These are phyloP conservation scores for Orestias chungarensis DNA, from an alignment of 2,797 vertebrate species.

Conservation along the genomic window DNA sequence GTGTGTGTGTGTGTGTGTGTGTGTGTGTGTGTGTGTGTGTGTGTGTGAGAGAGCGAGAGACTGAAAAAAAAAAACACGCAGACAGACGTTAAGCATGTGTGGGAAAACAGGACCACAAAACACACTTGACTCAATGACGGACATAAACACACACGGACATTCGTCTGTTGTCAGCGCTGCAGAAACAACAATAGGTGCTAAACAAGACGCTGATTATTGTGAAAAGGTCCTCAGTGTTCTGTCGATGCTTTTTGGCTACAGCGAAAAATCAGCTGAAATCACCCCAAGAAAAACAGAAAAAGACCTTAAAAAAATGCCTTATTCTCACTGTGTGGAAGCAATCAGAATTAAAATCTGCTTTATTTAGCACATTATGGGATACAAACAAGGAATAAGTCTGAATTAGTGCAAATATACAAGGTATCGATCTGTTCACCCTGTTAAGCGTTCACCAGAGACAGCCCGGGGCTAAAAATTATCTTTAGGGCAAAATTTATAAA, in stretches of 20 bases:
- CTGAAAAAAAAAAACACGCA: not conserved
- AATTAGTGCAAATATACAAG: too few relatives aligned
- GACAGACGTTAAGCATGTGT: constrained; percentile 35
- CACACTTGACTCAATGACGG: constrained; percentile 16
- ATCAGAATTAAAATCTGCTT: not conserved
- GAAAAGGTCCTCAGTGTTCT: not conserved
- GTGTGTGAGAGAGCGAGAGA: not conserved
- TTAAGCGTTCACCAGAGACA: too few relatives aligned
- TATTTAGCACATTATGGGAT: not conserved
- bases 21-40: not conserved
- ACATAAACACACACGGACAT: constrained; percentile 12
- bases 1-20: too few relatives aligned
- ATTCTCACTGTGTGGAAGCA: not conserved
- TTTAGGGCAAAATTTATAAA: too few relatives aligned
- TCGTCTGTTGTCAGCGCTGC: constrained; percentile 20
- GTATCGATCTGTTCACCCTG: too few relatives aligned
- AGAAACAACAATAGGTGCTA: constrained; percentile 26
- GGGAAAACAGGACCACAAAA: constrained; percentile 20
- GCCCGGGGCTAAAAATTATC: too few relatives aligned
- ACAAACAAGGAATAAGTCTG: too few relatives aligned
- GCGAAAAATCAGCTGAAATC: not conserved
- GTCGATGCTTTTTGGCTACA: not conserved
- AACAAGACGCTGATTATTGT: not conserved
- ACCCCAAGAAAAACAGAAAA: not conserved
- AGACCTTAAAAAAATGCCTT: not conserved